Evolutionary conservation across 2,113 vertebrate genomes (phyloP).

Genomic region (Mystacornis crossleyi): DNA sequence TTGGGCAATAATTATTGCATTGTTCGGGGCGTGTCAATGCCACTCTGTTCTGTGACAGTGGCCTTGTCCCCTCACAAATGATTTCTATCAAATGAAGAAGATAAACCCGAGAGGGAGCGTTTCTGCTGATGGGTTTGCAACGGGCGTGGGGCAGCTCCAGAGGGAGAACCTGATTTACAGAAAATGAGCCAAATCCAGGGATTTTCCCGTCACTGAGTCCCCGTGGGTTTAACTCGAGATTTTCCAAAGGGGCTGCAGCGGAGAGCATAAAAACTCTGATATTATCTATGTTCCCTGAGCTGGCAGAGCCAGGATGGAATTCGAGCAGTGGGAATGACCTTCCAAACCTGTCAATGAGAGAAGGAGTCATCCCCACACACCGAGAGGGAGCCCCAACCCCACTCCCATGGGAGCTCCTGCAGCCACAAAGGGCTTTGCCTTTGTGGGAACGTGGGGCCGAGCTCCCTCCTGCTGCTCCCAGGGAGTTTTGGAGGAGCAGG

Average conservation of each 20-base stretch:
- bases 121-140: not conserved
- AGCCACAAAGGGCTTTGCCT: not conserved
- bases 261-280: rapidly evolving
- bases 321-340: rapidly evolving
- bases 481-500: not conserved
- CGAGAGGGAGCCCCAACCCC: not conserved
- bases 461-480: not conserved
- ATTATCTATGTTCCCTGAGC: not conserved
- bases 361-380: rapidly evolving
- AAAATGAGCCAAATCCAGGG: not conserved
- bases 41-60: constrained; percentile 23
- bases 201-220: rapidly evolving
- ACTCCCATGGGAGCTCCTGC: rapidly evolving
- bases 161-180: not conserved
- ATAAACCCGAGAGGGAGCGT: not conserved
- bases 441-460: rapidly evolving
- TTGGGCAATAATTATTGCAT: not conserved
- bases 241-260: not conserved
- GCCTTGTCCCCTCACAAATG: constrained; percentile 6
- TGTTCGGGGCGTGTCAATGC: constrained; percentile 48
- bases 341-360: rapidly evolving
- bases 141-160: rapidly evolving
- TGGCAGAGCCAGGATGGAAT: not conserved
- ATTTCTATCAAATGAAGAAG: not conserved
- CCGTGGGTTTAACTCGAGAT: rapidly evolving